phyloP scores from a whole-genome alignment of 2,113 vertebrate species.

The Clarias magur region DNA sequence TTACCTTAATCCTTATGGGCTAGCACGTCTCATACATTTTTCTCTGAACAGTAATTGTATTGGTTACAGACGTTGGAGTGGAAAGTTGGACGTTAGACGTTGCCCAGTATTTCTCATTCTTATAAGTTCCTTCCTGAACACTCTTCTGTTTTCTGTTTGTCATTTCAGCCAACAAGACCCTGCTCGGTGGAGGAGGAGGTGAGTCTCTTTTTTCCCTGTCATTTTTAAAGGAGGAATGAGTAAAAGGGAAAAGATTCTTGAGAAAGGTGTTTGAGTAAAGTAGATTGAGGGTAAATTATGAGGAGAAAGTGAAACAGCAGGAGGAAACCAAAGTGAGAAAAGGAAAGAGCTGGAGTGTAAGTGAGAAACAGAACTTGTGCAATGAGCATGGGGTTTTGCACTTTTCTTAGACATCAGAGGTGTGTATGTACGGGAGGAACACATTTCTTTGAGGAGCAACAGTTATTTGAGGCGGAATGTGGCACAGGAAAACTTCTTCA shows the following conservation, averaged over 20 bases:
- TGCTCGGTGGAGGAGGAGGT: conserved; percentile 87
- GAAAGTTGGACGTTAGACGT: background rate
- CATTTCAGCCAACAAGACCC: conserved; percentile 83
- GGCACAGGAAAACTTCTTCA: conserved; percentile 28
- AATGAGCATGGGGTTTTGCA: conserved; percentile 28
- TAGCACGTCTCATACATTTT: background rate
- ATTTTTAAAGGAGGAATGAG: conserved; percentile 63
- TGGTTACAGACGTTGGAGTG: background rate
- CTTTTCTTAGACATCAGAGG: conserved; percentile 32
- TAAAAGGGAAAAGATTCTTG: conserved; percentile 56
- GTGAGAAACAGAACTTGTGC: conserved; percentile 47
- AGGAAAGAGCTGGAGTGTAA: conserved; percentile 59
- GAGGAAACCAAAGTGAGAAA: conserved; percentile 28
- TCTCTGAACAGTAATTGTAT: conserved; percentile 16
- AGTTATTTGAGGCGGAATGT: conserved; percentile 33
- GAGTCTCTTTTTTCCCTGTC: conserved; percentile 64
- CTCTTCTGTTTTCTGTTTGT: conserved; percentile 53
- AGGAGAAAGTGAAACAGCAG: conserved; percentile 54
- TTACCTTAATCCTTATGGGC: conserved; percentile 14
- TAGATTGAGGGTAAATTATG: conserved; percentile 49
- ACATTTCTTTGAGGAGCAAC: conserved; percentile 36
- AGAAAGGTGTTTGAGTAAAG: conserved; percentile 51
- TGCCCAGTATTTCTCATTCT: conserved; percentile 12
- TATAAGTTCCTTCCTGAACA: conserved; percentile 26
- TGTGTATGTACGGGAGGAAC: conserved; percentile 18